Conservation (phyloP, 2,797 vertebrate genomes). For the Hozukius guyotensis region DNA sequence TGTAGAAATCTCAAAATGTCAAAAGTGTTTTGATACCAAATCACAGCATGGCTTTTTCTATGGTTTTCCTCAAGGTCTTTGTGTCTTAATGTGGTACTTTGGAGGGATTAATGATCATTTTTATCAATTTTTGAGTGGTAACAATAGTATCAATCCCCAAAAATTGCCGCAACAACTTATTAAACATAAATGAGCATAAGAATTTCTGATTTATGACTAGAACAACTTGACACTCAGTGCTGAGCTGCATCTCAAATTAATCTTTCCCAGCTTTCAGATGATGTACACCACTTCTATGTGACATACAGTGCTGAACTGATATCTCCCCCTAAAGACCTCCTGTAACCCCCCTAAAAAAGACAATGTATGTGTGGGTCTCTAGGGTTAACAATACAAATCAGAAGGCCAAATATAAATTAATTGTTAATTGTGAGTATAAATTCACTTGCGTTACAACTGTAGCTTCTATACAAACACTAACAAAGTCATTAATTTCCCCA, state of each 20-base stretch:
- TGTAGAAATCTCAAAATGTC: no score
- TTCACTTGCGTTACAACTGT: neutral
- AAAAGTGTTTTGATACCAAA: no score
- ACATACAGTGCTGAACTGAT: neutral
- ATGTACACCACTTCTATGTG: neutral
- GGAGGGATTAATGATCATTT: neutral
- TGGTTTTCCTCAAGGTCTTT: no score
- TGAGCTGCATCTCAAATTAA: no score
- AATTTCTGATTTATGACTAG: no score
- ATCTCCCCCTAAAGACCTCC: neutral
- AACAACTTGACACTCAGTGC: no score
- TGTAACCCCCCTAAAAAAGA: neutral
- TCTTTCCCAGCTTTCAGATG: no score
- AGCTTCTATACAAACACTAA: constrained; percentile 18
- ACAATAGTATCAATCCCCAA: neutral
- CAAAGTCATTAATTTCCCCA: neutral
- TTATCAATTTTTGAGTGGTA: accelerated
- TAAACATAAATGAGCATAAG: no score
- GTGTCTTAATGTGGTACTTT: no score
- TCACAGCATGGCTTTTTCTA: no score
- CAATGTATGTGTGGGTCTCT: neutral
- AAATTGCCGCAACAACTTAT: no score
- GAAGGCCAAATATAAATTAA: neutral
- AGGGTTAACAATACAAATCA: neutral
- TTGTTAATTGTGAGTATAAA: neutral